Percentiles rank a stretch among this genome's conserved stretches.
These are phyloP conservation scores for Vombatus ursinus DNA, from an alignment of 2,113 vertebrate species.

Conservation along the genomic window DNA sequence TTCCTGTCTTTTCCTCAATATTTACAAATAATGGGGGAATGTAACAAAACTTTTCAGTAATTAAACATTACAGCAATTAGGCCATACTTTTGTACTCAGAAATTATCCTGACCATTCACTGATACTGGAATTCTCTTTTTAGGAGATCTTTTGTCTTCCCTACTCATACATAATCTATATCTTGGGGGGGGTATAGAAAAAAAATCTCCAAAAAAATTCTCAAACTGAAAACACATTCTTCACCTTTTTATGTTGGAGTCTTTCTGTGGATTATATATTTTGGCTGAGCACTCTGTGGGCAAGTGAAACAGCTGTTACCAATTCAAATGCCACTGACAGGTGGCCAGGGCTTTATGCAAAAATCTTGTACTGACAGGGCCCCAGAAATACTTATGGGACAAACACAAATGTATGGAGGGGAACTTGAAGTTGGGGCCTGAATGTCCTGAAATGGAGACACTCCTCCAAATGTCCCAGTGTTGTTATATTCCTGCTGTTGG, in stretches of 20 bases:
- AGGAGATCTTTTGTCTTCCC: neutral
- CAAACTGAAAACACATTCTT: neutral
- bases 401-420: neutral
- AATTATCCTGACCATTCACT: slow-evolving; percentile 2
- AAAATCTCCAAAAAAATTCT: neutral
- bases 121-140: neutral
- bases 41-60: neutral
- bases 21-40: neutral
- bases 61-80: neutral
- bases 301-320: neutral
- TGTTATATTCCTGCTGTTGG: neutral
- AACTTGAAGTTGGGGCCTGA: neutral
- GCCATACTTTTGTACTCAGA: slow-evolving; percentile 6
- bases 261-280: neutral
- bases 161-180: neutral
- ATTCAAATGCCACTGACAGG: neutral
- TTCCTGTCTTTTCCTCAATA: neutral
- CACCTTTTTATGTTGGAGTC: neutral
- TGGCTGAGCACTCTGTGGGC: neutral
- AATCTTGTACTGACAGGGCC: neutral
- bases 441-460: neutral
- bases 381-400: neutral
- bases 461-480: neutral
- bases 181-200: neutral
- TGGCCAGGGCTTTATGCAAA: neutral